Evolutionary conservation across 2,113 vertebrate species (phyloP).

Genomic region (Thunnus maccoyii): DNA sequence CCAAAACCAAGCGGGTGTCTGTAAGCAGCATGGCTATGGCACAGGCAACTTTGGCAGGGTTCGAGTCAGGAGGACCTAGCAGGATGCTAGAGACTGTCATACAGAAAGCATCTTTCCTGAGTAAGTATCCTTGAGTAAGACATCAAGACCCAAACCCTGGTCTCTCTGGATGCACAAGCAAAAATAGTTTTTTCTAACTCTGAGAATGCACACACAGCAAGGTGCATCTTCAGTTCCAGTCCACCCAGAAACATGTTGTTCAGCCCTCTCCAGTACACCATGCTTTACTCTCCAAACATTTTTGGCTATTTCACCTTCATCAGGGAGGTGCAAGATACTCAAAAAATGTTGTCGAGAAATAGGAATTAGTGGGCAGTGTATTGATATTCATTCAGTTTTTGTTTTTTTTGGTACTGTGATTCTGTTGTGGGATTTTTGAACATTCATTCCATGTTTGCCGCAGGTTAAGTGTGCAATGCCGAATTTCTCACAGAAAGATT

Average conservation of each 20-base stretch:
- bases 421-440: too few species aligned
- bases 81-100: neutral
- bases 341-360: neutral
- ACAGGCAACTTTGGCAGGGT: conserved; percentile 28
- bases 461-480: too few species aligned
- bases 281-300: neutral
- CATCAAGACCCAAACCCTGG: neutral
- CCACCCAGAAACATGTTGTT: neutral
- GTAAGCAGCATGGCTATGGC: conserved; percentile 21
- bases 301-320: neutral
- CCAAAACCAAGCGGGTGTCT: conserved; percentile 46
- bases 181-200: neutral
- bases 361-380: neutral
- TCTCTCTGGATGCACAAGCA: neutral
- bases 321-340: neutral
- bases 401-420: too few species aligned
- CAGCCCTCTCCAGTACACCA: neutral
- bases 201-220: too few species aligned
- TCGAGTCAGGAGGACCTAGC: conserved; percentile 20
- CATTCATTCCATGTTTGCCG: too few species aligned
- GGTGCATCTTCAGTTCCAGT: too few species aligned
- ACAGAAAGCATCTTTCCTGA: neutral
- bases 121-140: conserved; percentile 8
- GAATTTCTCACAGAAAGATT: too few species aligned
- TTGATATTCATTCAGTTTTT: neutral